phyloP scores from a whole-genome alignment of 1,140 invertebrate genomes.

The Neodiprion pinetum region DNA sequence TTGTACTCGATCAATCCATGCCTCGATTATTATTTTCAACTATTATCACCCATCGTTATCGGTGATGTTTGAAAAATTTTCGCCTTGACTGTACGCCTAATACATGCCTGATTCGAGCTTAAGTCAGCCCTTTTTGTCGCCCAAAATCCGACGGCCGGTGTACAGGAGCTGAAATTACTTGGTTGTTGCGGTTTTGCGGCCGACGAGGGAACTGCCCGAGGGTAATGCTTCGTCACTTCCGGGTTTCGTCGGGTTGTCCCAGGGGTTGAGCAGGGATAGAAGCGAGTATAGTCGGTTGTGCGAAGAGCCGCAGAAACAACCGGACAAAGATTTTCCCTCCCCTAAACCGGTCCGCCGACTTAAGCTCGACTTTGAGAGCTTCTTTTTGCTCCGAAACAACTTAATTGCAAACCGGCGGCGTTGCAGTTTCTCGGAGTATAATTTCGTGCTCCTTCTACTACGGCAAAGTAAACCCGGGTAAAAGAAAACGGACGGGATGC shows the following conservation, averaged over 20 bases:
- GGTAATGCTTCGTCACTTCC: slow-evolving; percentile 6
- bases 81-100: no score
- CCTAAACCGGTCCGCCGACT: background rate
- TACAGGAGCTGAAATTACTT: background rate
- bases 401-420: background rate
- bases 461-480: no score
- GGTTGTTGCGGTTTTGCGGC: background rate
- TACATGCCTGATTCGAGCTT: background rate
- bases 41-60: no score
- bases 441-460: no score
- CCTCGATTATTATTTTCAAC: no score
- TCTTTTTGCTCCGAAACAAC: background rate
- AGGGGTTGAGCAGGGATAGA: background rate
- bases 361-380: background rate
- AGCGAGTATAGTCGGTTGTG: background rate
- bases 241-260: background rate
- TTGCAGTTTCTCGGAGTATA: no score
- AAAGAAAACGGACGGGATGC: no score
- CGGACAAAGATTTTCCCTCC: background rate
- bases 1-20: no score
- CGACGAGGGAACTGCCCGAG: background rate
- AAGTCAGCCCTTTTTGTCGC: slow-evolving; percentile 7
- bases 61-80: no score
- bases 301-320: background rate
- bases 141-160: background rate